Evolutionary conservation across 2,797 vertebrate genomes (phyloP).

Genomic region (Podarcis siculus): DNA sequence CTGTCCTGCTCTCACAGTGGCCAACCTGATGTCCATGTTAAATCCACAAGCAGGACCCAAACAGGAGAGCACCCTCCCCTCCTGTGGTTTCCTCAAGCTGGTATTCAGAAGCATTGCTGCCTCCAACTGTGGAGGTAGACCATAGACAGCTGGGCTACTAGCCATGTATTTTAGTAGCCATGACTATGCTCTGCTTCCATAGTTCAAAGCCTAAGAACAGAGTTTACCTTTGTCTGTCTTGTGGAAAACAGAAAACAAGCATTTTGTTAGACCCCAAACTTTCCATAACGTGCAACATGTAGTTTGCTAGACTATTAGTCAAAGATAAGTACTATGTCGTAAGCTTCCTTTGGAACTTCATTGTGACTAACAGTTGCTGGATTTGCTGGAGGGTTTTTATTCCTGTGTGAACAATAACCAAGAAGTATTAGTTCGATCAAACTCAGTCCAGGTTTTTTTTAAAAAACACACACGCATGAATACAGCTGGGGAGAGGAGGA

Average conservation of each 20-base stretch:
- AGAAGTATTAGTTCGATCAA: conserved; percentile 58
- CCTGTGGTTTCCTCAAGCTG: no score
- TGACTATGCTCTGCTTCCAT: no score
- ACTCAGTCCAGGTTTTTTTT: conserved; percentile 12
- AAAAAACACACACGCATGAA: conserved; percentile 67
- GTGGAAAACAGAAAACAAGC: neutral
- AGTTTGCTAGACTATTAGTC: neutral
- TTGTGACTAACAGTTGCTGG: neutral
- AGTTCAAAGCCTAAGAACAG: neutral
- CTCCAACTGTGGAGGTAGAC: no score
- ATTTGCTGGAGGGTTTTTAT: neutral
- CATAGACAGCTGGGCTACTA: no score
- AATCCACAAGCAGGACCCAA: no score
- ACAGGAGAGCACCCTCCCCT: no score
- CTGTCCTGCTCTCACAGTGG: no score
- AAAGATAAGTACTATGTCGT: neutral
- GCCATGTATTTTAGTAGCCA: no score
- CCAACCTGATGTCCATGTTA: no score
- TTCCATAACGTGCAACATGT: neutral
- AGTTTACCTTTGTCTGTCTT: neutral
- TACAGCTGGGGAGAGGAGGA: conserved; percentile 54
- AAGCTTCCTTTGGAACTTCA: neutral
- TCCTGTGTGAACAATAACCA: conserved; percentile 33
- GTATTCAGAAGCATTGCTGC: no score
- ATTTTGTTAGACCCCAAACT: neutral